Conservation (phyloP, 2,888 invertebrate species). For the Papilio protenor region DNA sequence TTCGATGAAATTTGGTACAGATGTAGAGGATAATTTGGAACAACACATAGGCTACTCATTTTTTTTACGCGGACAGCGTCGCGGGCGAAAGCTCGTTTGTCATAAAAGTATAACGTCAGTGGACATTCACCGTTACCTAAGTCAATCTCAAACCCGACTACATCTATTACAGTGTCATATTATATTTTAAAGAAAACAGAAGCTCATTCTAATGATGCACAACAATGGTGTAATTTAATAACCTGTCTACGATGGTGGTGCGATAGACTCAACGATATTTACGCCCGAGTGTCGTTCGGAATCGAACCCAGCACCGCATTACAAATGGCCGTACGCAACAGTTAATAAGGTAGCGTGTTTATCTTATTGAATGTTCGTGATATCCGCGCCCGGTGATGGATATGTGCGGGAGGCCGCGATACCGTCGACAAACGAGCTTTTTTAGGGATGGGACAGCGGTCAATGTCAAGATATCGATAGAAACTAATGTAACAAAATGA, state of each 20-base stretch:
- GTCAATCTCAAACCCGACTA: not conserved
- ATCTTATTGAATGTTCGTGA: conserved; percentile 68
- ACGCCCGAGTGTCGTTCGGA: conserved; percentile 42
- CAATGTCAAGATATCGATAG: conserved; percentile 51
- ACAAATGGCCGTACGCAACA: conserved; percentile 64
- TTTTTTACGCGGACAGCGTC: too few relatives aligned
- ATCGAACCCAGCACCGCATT: conserved; percentile 45
- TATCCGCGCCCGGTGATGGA: conserved; percentile 67
- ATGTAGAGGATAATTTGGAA: too few relatives aligned
- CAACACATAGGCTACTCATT: too few relatives aligned
- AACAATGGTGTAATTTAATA: conserved; percentile 32
- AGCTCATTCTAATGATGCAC: conserved; percentile 12
- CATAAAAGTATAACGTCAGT: not conserved
- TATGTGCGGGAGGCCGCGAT: conserved; percentile 63
- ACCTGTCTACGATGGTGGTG: conserved; percentile 37
- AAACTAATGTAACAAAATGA: conserved; percentile 19
- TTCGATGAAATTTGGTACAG: too few relatives aligned
- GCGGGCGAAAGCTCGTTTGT: too few relatives aligned
- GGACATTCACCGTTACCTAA: not conserved
- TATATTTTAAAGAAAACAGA: conserved; percentile 16
- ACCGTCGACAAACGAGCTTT: conserved; percentile 69
- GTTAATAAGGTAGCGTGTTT: conserved; percentile 78
- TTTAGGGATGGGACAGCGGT: conserved; percentile 51
- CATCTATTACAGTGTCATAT: not conserved
- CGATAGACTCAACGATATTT: conserved; percentile 42